Evolutionary conservation across 2,888 invertebrate genomes (phyloP).

Genomic region (Carabus problematicus): DNA sequence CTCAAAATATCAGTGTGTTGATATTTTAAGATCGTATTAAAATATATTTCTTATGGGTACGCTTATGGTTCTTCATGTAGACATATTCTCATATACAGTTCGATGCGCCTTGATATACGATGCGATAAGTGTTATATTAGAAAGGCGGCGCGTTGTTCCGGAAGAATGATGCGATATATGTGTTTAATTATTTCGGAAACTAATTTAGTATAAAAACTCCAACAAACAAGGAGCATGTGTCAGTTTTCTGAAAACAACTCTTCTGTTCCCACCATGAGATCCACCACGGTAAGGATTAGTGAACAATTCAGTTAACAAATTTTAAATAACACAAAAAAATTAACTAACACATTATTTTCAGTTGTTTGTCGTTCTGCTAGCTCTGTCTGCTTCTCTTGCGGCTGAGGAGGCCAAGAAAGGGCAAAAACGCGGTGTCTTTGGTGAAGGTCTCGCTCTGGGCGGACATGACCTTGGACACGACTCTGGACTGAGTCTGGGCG

Average conservation of each 20-base stretch:
- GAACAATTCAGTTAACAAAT: neutral
- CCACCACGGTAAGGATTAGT: conserved; percentile 11
- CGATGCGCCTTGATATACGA: no score
- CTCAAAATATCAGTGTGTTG: no score
- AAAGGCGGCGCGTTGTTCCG: conserved; percentile 9
- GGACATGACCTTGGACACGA: conserved; percentile 23
- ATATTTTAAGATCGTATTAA: no score
- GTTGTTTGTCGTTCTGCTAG: conserved; percentile 59
- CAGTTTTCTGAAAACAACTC: conserved; percentile 22
- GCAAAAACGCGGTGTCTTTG: conserved; percentile 60
- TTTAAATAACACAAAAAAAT: neutral
- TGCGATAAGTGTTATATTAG: no score
- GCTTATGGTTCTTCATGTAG: no score
- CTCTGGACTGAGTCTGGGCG: conserved; percentile 4
- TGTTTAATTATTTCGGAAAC: conserved; percentile 14
- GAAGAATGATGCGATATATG: conserved; percentile 20
- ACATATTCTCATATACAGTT: no score
- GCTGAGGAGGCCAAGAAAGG: conserved; percentile 56
- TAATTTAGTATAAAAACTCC: conserved; percentile 19
- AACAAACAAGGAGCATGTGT: neutral
- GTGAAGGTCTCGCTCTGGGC: conserved; percentile 50
- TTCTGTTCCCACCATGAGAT: conserved; percentile 24
- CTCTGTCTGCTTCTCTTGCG: conserved; percentile 57
- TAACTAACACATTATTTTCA: conserved; percentile 46
- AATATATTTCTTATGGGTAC: no score